These are phyloP conservation scores for Plebejus anna DNA, from an alignment of 2,888 invertebrate species.

Conservation along the genomic window DNA sequence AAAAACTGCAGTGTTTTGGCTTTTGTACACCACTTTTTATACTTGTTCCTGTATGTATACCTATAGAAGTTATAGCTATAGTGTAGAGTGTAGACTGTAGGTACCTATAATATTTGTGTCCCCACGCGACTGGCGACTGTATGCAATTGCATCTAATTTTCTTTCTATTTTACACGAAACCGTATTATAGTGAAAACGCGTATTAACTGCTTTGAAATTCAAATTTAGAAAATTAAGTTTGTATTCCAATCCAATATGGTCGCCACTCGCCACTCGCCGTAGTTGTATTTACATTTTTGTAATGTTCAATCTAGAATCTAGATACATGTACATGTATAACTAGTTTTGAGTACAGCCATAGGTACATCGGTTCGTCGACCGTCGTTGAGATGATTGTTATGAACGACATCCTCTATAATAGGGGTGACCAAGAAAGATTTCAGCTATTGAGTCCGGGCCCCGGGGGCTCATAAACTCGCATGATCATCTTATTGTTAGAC, in stretches of 20 bases:
- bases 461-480: neutral
- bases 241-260: slow-evolving; percentile 1
- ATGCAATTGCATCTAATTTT: neutral
- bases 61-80: too few species aligned
- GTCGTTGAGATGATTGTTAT: slow-evolving; percentile 1
- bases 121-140: neutral
- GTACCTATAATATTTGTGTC: neutral
- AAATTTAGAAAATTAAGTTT: slow-evolving; percentile 16
- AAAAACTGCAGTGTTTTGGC: too few species aligned
- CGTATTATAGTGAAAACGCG: neutral
- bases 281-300: too few species aligned
- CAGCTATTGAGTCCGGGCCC: neutral
- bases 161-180: neutral
- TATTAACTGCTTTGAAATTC: neutral
- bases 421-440: neutral
- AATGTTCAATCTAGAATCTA: neutral
- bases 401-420: neutral
- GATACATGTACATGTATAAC: neutral
- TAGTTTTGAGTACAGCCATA: neutral
- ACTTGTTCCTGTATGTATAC: too few species aligned
- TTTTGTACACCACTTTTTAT: too few species aligned
- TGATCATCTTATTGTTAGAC: too few species aligned
- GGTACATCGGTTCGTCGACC: neutral
- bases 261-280: neutral
- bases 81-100: too few species aligned